Evolutionary conservation across 2,888 invertebrate species (phyloP).

Genomic region (Meta bourneti): DNA sequence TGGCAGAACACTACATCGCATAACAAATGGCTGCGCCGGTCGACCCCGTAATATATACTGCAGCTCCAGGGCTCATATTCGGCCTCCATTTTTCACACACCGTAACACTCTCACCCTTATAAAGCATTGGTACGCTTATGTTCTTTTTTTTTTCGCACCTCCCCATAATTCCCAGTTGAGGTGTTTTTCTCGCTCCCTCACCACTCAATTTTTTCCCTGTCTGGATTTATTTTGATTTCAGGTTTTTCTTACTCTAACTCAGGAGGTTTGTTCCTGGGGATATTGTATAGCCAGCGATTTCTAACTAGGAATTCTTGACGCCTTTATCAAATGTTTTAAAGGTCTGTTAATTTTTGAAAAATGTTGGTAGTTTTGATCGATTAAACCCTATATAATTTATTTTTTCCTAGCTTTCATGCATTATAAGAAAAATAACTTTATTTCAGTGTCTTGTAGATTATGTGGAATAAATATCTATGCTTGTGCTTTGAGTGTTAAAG

Average conservation of each 20-base stretch:
- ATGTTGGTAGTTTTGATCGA: too few relatives aligned
- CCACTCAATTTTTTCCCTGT: not conserved
- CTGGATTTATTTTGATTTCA: not conserved
- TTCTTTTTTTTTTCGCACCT: not conserved
- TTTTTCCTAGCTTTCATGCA: too few relatives aligned
- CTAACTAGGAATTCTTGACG: too few relatives aligned
- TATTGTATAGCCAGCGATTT: not conserved
- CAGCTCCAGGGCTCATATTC: constrained; percentile 51
- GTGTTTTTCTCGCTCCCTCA: not conserved
- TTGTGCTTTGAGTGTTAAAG: too few relatives aligned
- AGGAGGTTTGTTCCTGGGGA: not conserved
- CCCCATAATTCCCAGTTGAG: constrained; percentile 1
- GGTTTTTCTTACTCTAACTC: not conserved
- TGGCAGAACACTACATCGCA: constrained; percentile 37
- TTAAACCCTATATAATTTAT: too few relatives aligned
- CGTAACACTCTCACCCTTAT: constrained; percentile 38
- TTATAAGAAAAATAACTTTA: too few relatives aligned
- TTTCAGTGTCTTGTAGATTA: too few relatives aligned
- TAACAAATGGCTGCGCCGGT: constrained; percentile 60
- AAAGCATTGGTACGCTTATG: constrained; percentile 14
- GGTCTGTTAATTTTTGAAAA: too few relatives aligned
- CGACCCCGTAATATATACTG: constrained; percentile 69
- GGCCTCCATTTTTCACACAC: constrained; percentile 63
- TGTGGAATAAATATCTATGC: too few relatives aligned
- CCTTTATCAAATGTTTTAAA: too few relatives aligned